Base-by-base conservation (phyloP, 1,140 invertebrate species). In the Amphibalanus amphitrite region DNA sequence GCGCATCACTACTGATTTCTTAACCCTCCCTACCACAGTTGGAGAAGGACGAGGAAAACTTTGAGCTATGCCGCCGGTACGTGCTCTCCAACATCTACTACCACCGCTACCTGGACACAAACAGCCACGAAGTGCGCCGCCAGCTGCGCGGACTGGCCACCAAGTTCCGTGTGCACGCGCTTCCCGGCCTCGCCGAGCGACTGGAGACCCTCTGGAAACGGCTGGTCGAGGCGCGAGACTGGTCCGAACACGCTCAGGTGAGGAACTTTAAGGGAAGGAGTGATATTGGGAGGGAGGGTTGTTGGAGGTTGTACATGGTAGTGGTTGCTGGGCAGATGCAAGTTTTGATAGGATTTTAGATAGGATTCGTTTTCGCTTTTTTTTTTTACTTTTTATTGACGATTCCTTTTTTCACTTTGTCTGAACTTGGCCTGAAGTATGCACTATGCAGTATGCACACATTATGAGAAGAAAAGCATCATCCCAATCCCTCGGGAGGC, bases 111-210 rank as follows among this genome's bases (percentile, higher is more conserved):
- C 65, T 67, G 26, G 65, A 67, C 65, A 67, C 65, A 3, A 67
- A 25, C 65, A 67, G 65, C 23, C 65, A 67, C 65, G 23, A 67
- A 10, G 65, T 67, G 65, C 65, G 65, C 17, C 65, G 65, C 26
- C 65, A 67, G 65, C 65, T 67, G 65, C 3, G 28, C 10, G 65
- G 65, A 3, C 3, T 28, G 65, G 65, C 17, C 26, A 26, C n/a
- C 65, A 67, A 67, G 65, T 25, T 67, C 10, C 65, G 65, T 17
- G 65, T 67, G 65, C 65, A 67, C n/a, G 65, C 65, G 28, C 65
- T 67, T n/a, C 65, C n/a, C 3, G 6, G 10, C 0, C 26, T 6
- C 23, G 65, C 65, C n/a, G 65, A 67, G n/a, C 65, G 28, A 3
- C 65, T 67, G 65, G 26, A 67, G 65, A 10, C 8, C n/a, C 65